A percentile compares a stretch with the other conserved stretches of the same genome.
Evolutionary conservation across 1,140 invertebrate genomes (phyloP).

Genomic region (Teleogryllus occipitalis): DNA sequence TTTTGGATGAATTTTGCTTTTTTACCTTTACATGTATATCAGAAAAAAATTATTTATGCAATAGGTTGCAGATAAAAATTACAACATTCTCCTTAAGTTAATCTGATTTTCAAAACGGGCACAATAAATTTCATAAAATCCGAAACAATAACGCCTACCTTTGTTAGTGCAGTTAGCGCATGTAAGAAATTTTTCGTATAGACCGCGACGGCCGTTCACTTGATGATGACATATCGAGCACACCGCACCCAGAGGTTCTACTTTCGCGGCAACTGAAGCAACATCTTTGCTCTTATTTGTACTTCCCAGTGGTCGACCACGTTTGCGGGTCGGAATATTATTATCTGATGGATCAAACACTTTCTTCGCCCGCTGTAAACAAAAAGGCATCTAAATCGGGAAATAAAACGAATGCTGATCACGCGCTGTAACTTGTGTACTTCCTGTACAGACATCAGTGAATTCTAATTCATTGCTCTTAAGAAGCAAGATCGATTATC

Average conservation of each 20-base stretch:
- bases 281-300: constrained; percentile 17
- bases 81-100: not conserved
- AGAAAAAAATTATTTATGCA: not conserved
- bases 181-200: constrained; percentile 57
- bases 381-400: not conserved
- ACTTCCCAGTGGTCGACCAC: constrained; percentile 44
- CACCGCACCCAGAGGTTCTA: not conserved
- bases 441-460: not conserved
- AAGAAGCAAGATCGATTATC: too few relatives aligned
- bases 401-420: not conserved
- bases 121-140: not conserved
- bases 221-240: constrained; percentile 24
- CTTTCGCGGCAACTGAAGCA: not conserved
- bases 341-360: constrained; percentile 73
- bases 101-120: not conserved
- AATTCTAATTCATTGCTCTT: not conserved
- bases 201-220: constrained; percentile 35
- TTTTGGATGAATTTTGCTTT: too few relatives aligned
- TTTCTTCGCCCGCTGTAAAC: constrained; percentile 53
- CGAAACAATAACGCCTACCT: constrained; percentile 41
- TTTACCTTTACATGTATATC: too few relatives aligned
- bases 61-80: not conserved
- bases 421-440: not conserved
- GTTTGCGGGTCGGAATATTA: constrained; percentile 53
- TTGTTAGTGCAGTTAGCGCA: constrained; percentile 73